These are phyloP conservation scores for Coptodon rendalli DNA, from an alignment of 2,113 vertebrate genomes.

Conservation along the genomic window DNA sequence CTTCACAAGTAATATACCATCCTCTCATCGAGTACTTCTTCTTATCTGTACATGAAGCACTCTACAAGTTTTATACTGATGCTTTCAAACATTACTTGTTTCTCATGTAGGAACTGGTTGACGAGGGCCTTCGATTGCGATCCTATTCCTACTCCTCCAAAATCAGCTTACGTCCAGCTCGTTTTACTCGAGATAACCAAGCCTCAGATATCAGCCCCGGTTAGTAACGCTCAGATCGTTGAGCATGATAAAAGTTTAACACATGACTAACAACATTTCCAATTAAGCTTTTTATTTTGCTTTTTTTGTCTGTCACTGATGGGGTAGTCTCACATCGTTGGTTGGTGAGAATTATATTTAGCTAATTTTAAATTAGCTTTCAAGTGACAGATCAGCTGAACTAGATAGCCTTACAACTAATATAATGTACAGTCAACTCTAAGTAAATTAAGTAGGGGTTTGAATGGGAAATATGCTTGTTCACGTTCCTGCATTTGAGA, in stretches of 20 bases:
- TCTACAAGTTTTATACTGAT: background rate
- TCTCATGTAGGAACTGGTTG: constrained; percentile 66
- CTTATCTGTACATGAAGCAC: background rate
- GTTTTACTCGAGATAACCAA: constrained; percentile 57
- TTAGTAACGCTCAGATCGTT: constrained; percentile 57
- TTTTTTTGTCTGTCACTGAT: background rate
- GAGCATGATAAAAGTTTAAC: background rate
- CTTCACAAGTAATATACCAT: constrained; percentile 71
- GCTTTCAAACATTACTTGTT: background rate
- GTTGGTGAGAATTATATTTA: background rate
- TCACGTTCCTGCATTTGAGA: background rate
- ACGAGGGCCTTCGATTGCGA: constrained; percentile 80
- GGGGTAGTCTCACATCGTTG: background rate
- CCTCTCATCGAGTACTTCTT: background rate
- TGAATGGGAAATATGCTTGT: background rate
- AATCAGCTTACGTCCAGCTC: constrained; percentile 71
- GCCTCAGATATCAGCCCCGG: constrained; percentile 70
- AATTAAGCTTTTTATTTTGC: background rate
- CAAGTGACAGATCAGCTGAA: background rate
- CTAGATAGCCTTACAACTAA: background rate
- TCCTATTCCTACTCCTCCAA: constrained; percentile 94
- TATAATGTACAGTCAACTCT: constrained; percentile 9
- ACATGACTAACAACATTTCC: background rate
- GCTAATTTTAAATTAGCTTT: background rate
- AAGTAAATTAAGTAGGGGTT: background rate